Percentiles rank a stretch among this genome's conserved stretches.
Conservation (phyloP, 2,797 vertebrate genomes). For the Atherinosoma microstoma region DNA sequence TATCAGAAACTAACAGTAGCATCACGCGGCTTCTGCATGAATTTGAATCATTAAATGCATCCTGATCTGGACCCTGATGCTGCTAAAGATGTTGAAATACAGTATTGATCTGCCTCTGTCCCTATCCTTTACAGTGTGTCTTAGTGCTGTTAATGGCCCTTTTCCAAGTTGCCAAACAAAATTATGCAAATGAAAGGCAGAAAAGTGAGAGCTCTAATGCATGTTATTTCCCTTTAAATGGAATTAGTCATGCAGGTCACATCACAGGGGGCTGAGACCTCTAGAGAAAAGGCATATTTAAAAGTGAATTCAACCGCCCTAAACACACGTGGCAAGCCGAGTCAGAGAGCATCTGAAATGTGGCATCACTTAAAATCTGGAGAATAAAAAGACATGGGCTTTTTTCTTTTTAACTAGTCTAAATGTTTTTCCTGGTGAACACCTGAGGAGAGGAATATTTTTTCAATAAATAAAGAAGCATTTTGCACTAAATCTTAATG, state of each 20-base stretch:
- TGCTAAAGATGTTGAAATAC: conserved; percentile 77
- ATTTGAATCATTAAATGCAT: conserved; percentile 76
- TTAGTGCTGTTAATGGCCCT: conserved; percentile 76
- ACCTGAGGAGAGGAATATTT: neutral
- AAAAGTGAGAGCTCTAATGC: conserved; percentile 74
- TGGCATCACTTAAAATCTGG: conserved; percentile 29
- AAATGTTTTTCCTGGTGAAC: conserved; percentile 1
- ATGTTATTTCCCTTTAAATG: conserved; percentile 79
- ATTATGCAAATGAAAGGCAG: conserved; percentile 80
- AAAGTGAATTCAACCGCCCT: conserved; percentile 75
- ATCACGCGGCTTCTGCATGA: conserved; percentile 64
- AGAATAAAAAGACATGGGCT: neutral
- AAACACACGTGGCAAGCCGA: conserved; percentile 55
- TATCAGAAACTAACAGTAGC: conserved; percentile 78
- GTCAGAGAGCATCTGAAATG: conserved; percentile 37
- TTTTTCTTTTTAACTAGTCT: neutral
- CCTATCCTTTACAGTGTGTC: conserved; percentile 62
- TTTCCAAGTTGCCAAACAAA: conserved; percentile 82
- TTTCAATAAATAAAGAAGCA: neutral
- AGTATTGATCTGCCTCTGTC: conserved; percentile 73
- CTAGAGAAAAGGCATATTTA: conserved; percentile 78
- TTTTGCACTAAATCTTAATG: neutral
- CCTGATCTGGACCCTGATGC: conserved; percentile 59
- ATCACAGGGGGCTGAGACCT: conserved; percentile 73
- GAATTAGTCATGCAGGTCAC: conserved; percentile 84